A percentile compares a stretch with the other conserved stretches of the same genome.
These are phyloP conservation scores for Eupithecia subumbrata DNA, from an alignment of 2,888 invertebrate species.

Conservation along the genomic window DNA sequence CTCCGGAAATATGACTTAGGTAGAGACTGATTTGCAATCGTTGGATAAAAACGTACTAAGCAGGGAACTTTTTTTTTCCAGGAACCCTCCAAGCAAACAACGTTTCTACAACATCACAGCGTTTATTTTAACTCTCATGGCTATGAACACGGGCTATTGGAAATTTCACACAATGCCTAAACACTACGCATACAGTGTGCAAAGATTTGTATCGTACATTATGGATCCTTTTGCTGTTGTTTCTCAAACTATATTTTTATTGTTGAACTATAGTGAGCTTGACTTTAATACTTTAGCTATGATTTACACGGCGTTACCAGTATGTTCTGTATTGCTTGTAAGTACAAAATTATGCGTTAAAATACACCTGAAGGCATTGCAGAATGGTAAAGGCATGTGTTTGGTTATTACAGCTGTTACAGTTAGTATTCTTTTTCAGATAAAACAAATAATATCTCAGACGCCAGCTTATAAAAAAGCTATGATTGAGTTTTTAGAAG, in stretches of 20 bases:
- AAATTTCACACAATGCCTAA: constrained; percentile 32
- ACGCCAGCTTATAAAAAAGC: constrained; percentile 32
- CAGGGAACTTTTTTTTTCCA: constrained; percentile 21
- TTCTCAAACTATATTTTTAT: constrained; percentile 32
- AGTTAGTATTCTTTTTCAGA: constrained; percentile 21
- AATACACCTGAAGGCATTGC: not conserved
- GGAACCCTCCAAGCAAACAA: constrained; percentile 40
- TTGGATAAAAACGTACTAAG: not conserved
- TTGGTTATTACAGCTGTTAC: not conserved
- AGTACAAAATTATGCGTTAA: constrained; percentile 5
- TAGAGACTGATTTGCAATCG: not conserved
- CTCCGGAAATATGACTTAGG: not conserved
- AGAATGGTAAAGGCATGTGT: not conserved
- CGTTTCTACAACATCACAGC: constrained; percentile 37
- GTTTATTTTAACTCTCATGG: constrained; percentile 15
- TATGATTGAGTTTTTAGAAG: constrained; percentile 39
- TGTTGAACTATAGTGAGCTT: constrained; percentile 27
- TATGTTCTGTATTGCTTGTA: constrained; percentile 28
- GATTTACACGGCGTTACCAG: constrained; percentile 31
- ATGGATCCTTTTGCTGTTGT: not conserved
- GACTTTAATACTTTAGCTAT: constrained; percentile 33
- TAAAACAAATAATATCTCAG: constrained; percentile 32
- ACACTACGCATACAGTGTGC: constrained; percentile 12
- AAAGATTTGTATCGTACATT: constrained; percentile 6
- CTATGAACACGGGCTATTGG: constrained; percentile 26